phyloP scores from a whole-genome alignment of 2,888 invertebrate species.

The Anaspis maculata region DNA sequence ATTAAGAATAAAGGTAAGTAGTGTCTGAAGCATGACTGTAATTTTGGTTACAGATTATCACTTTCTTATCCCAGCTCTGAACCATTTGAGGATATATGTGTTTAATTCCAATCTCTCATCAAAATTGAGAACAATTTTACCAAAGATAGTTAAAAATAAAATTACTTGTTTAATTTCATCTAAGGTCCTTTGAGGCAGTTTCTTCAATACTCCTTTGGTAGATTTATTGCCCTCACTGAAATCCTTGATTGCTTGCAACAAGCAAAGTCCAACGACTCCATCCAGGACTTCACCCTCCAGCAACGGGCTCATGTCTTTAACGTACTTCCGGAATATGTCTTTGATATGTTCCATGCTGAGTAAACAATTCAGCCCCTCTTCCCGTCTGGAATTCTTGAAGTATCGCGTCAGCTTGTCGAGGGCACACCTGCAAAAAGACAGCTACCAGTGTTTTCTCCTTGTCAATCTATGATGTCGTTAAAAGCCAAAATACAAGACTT shows the following conservation, averaged over 20 bases:
- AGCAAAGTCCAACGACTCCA: conserved; percentile 7
- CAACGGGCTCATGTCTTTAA: conserved; percentile 6
- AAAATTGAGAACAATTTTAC: too few relatives aligned
- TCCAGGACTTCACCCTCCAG: conserved; percentile 3
- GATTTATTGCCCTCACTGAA: conserved; percentile 5
- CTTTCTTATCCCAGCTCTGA: too few relatives aligned
- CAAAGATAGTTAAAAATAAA: too few relatives aligned
- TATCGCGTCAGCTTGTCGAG: conserved; percentile 5
- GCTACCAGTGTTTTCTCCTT: too few relatives aligned
- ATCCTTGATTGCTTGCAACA: too few relatives aligned
- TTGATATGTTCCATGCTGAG: conserved; percentile 9
- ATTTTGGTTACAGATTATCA: too few relatives aligned
- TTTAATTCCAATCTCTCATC: too few relatives aligned
- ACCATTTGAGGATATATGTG: too few relatives aligned
- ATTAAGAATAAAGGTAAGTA: too few relatives aligned
- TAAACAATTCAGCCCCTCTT: conserved; percentile 5
- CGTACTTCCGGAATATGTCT: conserved; percentile 2
- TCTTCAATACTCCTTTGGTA: conserved; percentile 6
- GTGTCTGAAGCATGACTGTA: too few relatives aligned
- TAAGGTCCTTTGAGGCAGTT: conserved; percentile 6
- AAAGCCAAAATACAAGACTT: too few relatives aligned
- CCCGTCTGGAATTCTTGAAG: conserved; percentile 6
- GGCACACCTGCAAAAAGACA: conserved; percentile 6
- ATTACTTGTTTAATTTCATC: conserved; percentile 9
- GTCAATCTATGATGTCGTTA: too few relatives aligned